Percentiles rank a stretch among this genome's conserved stretches.
Evolutionary conservation across 2,797 vertebrate genomes (phyloP).

Genomic region (Spondyliosoma cantharus): DNA sequence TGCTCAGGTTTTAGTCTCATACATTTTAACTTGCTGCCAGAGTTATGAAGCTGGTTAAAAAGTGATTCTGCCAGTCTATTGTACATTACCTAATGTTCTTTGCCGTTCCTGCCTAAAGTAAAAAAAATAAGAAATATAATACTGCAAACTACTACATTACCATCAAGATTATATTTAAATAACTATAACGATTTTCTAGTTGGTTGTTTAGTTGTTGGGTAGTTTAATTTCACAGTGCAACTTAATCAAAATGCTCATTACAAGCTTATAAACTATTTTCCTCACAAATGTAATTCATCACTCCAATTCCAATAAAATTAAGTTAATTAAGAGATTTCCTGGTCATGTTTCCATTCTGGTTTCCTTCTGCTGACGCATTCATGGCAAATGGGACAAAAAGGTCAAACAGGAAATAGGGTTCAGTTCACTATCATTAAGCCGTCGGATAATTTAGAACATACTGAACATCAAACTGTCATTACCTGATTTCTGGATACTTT

Average conservation of each 20-base stretch:
- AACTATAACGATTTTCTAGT: too few relatives aligned
- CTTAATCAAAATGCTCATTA: background rate
- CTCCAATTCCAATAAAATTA: background rate
- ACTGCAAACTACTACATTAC: background rate
- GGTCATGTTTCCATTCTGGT: background rate
- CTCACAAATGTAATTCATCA: background rate
- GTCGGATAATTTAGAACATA: background rate
- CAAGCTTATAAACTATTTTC: background rate
- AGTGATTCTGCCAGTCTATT: background rate
- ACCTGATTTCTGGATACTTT: background rate
- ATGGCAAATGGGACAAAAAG: background rate
- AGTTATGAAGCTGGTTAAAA: background rate
- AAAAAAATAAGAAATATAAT: background rate
- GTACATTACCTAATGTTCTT: constrained; percentile 1
- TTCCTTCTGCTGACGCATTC: background rate
- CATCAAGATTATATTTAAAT: too few relatives aligned
- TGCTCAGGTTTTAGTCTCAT: background rate
- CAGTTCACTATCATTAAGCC: background rate
- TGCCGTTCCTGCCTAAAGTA: background rate
- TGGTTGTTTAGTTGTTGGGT: background rate
- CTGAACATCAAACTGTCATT: background rate
- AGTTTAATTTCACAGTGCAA: background rate
- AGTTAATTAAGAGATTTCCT: background rate
- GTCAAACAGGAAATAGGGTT: background rate
- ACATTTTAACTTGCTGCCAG: constrained; percentile 27